phyloP scores from a whole-genome alignment of 2,113 vertebrate species.

The Phylloscopus trochiloides region DNA sequence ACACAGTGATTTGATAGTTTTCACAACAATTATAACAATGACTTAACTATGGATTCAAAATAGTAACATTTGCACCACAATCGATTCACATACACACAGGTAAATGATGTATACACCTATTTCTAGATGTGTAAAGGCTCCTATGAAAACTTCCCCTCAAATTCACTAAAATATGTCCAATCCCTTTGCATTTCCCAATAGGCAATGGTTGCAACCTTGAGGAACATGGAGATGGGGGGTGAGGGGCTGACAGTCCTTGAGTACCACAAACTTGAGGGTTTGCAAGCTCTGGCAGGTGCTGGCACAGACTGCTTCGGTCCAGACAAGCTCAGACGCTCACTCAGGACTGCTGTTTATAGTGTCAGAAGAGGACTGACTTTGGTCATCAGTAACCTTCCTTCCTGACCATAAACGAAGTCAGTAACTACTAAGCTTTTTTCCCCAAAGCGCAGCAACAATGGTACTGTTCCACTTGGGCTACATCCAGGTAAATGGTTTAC shows the following conservation, averaged over 20 bases:
- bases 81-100: background rate
- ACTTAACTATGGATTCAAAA: background rate
- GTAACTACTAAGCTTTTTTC: background rate
- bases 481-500: background rate
- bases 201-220: background rate
- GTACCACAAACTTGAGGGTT: background rate
- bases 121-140: background rate
- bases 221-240: background rate
- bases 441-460: background rate
- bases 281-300: fast-evolving
- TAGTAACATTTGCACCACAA: background rate
- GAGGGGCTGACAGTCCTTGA: background rate
- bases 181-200: background rate
- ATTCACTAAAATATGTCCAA: background rate
- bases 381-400: background rate
- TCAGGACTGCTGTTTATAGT: background rate
- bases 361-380: background rate
- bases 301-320: fast-evolving
- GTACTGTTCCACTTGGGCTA: background rate
- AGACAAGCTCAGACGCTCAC: background rate
- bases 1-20: background rate
- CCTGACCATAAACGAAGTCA: background rate
- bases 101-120: background rate
- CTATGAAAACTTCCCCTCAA: background rate
- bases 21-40: background rate